These are phyloP conservation scores for Acanthisitta chloris DNA, from an alignment of 2,113 vertebrate species.

Conservation along the genomic window DNA sequence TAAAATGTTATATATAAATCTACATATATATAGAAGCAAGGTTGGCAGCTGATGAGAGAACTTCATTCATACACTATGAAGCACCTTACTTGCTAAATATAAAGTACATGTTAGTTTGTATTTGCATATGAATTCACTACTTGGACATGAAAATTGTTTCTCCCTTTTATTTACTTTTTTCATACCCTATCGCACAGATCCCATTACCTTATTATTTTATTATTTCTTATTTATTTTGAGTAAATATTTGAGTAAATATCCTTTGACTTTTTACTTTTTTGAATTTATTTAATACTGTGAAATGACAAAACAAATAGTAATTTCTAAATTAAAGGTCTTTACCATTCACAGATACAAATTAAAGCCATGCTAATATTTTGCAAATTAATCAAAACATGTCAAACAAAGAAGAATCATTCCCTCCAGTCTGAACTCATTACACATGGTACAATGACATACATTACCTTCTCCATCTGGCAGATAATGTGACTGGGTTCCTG, in stretches of 20 bases:
- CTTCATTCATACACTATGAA: not conserved
- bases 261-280: not conserved
- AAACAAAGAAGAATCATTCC: not conserved
- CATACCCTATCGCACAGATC: rapidly evolving
- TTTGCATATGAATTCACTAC: not conserved
- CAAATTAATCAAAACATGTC: not conserved
- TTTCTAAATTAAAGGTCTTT: not conserved
- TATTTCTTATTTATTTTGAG: not conserved
- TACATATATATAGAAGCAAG: not conserved
- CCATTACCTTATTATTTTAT: not conserved
- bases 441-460: not conserved
- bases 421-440: not conserved
- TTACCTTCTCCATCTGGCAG: not conserved
- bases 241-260: not conserved
- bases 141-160: not conserved
- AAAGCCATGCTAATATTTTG: not conserved
- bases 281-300: not conserved
- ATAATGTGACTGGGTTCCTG: not conserved
- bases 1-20: too few relatives aligned
- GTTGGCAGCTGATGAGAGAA: not conserved
- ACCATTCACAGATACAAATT: not conserved
- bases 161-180: not conserved
- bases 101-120: not conserved
- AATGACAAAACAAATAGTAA: not conserved
- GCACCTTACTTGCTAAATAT: not conserved